Percentiles rank a stretch among this genome's conserved stretches.
Evolutionary conservation across 2,888 invertebrate genomes (phyloP).

Genomic region (Cynaeus angustus): DNA sequence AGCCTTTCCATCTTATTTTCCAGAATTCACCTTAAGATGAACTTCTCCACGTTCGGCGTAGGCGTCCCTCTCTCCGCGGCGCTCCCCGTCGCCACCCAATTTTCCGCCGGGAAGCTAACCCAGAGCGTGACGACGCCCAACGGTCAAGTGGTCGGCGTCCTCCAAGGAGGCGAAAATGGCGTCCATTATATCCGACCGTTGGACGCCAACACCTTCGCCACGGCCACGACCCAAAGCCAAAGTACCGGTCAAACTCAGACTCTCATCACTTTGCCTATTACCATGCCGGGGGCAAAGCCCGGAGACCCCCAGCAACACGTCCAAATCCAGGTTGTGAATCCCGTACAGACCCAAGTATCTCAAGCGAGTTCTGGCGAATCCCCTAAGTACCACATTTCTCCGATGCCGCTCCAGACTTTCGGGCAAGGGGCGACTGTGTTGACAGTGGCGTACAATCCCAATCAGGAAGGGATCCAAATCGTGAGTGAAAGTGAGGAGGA

Average conservation of each 20-base stretch:
- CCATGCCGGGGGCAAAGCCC: conserved; percentile 83
- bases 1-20: background rate
- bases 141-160: conserved; percentile 82
- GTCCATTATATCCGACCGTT: conserved; percentile 83
- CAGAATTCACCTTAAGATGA: conserved; percentile 73
- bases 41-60: conserved; percentile 83
- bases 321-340: conserved; percentile 79
- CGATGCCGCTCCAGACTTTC: conserved; percentile 78
- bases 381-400: conserved; percentile 83
- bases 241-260: conserved; percentile 72
- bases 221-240: conserved; percentile 56
- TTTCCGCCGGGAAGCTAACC: conserved; percentile 79
- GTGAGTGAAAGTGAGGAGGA: conserved; percentile 68
- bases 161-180: conserved; percentile 81
- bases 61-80: conserved; percentile 76
- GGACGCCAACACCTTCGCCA: conserved; percentile 73
- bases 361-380: conserved; percentile 73
- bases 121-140: conserved; percentile 81
- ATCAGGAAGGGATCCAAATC: conserved; percentile 75
- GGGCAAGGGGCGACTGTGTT: conserved; percentile 83
- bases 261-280: conserved; percentile 85
- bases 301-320: conserved; percentile 86
- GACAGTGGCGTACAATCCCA: conserved; percentile 83
- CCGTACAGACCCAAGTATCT: conserved; percentile 64
- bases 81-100: conserved; percentile 77